Evolutionary conservation across 2,888 invertebrate species (phyloP).

Genomic region (Ennomos quercinarius): DNA sequence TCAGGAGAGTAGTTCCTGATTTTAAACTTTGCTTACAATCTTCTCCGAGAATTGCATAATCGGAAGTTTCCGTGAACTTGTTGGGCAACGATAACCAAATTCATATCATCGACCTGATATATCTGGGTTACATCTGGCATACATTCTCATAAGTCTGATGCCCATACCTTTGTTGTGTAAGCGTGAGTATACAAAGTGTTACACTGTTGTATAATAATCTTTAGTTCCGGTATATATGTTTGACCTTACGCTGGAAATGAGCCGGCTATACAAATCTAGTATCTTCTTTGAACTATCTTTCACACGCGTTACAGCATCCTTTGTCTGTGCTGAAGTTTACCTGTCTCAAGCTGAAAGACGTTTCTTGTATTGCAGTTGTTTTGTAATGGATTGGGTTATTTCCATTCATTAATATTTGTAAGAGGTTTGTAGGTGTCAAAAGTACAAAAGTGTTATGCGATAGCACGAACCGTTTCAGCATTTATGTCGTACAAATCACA

Average conservation of each 20-base stretch:
- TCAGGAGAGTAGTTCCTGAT: no score
- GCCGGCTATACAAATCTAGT: conserved; percentile 19
- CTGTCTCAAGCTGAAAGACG: no score
- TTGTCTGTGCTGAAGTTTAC: no score
- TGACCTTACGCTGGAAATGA: conserved; percentile 29
- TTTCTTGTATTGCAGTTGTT: no score
- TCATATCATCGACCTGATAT: conserved; percentile 1
- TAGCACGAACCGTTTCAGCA: background rate
- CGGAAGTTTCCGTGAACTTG: background rate
- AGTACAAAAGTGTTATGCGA: conserved; percentile 4
- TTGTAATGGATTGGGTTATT: no score
- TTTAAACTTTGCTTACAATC: no score
- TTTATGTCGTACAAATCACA: no score
- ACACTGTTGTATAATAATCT: conserved; percentile 31
- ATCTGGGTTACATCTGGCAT: conserved; percentile 16
- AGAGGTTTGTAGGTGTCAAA: background rate
- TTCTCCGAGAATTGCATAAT: no score
- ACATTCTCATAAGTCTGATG: conserved; percentile 28
- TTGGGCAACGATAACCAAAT: background rate
- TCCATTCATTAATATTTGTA: conserved; percentile 7
- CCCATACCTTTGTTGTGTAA: conserved; percentile 26
- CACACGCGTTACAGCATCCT: no score
- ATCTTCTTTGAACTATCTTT: conserved; percentile 4
- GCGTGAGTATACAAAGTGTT: conserved; percentile 19
- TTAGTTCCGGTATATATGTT: conserved; percentile 29